phyloP scores from a whole-genome alignment of 2,797 vertebrate genomes.

The Microctenopoma lineatum region DNA sequence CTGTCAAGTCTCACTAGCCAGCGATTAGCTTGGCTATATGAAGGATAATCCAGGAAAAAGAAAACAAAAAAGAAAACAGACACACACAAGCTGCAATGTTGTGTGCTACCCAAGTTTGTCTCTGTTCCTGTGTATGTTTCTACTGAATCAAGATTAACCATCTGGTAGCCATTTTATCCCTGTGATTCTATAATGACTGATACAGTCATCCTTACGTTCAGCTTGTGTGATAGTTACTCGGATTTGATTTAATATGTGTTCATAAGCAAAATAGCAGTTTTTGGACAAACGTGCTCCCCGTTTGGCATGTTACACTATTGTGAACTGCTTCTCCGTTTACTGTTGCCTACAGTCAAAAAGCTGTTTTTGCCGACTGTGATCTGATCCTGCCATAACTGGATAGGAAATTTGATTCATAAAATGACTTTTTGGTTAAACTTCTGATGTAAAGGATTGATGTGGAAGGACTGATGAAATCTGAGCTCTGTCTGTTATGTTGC shows the following conservation, averaged over 20 bases:
- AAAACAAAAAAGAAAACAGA: too few species aligned
- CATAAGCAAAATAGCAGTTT: conserved; percentile 16
- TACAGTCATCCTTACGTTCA: background rate
- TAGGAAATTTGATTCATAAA: too few species aligned
- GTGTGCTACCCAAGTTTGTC: too few species aligned
- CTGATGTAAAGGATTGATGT: too few species aligned
- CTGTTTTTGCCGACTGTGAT: too few species aligned
- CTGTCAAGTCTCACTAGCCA: background rate
- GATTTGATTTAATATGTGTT: conserved; percentile 36
- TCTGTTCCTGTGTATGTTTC: too few species aligned
- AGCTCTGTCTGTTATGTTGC: background rate
- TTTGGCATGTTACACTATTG: background rate
- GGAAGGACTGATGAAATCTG: too few species aligned
- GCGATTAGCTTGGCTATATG: background rate
- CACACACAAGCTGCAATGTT: too few species aligned
- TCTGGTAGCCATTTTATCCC: background rate
- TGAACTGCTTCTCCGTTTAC: background rate
- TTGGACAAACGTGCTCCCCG: background rate
- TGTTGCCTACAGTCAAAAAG: background rate
- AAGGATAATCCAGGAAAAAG: too few species aligned
- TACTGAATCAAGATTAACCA: background rate
- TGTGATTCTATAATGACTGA: background rate
- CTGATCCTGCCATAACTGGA: too few species aligned
- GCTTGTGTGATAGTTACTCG: conserved; percentile 1
- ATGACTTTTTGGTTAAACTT: too few species aligned